Percentiles rank a stretch among this genome's conserved stretches.
Conservation (phyloP, 2,113 vertebrate genomes). For the Mesitornis unicolor region DNA sequence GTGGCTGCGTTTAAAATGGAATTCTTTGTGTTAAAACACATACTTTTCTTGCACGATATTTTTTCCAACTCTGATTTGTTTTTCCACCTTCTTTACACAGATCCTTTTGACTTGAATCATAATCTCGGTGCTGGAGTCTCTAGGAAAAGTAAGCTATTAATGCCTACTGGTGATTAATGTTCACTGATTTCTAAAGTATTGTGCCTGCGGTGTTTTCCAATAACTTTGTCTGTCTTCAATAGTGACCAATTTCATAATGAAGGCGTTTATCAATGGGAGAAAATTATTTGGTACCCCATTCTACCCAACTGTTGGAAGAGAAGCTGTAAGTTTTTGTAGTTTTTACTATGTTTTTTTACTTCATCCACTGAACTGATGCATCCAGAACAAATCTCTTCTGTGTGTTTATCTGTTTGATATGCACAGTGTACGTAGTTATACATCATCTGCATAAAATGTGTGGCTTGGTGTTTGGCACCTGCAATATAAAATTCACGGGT, state of each 20-base stretch:
- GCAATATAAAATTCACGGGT: not conserved
- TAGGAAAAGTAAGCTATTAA: conserved; percentile 90
- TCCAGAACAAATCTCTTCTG: not conserved
- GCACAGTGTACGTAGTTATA: not conserved
- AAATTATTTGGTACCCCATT: conserved; percentile 94
- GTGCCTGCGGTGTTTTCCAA: not conserved
- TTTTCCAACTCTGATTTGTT: not conserved
- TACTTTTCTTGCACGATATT: not conserved
- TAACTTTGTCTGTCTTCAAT: conserved; percentile 42
- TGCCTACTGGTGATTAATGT: not conserved
- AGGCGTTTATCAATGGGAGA: conserved; percentile 97
- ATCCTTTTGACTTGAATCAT: conserved; percentile 99
- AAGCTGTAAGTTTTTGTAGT: conserved; percentile 82
- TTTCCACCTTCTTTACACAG: conserved; percentile 65
- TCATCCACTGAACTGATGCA: not conserved
- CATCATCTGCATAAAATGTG: not conserved
- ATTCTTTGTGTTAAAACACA: not conserved
- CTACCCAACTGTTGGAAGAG: conserved; percentile 86
- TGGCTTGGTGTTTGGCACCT: not conserved
- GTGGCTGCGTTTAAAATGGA: not conserved
- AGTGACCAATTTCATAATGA: conserved; percentile 99
- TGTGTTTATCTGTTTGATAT: not conserved
- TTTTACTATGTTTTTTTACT: not conserved
- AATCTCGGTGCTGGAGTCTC: conserved; percentile 98
- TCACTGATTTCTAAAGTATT: not conserved